phyloP scores from a whole-genome alignment of 2,113 vertebrate genomes.

The Bos javanicus region DNA sequence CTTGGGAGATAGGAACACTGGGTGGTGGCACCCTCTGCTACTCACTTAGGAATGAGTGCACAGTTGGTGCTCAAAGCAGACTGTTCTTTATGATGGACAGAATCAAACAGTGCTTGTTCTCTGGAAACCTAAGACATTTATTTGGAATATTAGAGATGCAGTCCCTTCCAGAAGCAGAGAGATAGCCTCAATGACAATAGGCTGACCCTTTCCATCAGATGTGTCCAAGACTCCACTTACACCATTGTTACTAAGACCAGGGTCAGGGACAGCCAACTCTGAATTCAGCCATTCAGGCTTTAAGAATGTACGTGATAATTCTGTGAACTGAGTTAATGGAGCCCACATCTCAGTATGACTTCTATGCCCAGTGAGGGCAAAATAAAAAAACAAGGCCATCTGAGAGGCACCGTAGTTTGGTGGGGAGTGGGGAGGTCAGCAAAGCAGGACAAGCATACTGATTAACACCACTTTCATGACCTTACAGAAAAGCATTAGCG shows the following conservation, averaged over 20 bases:
- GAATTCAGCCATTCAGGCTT: not conserved
- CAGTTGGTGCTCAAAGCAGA: not conserved
- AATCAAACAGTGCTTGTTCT: not conserved
- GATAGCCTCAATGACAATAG: not conserved
- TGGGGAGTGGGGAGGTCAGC: not conserved
- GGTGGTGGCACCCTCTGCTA: not conserved
- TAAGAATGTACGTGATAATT: conserved; percentile 22
- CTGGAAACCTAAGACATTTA: not conserved
- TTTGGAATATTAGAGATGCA: not conserved
- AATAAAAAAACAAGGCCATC: not conserved
- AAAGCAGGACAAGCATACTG: not conserved
- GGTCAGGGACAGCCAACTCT: not conserved
- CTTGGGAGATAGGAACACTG: not conserved
- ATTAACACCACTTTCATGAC: conserved; percentile 6
- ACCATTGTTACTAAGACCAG: not conserved
- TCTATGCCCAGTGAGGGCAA: not conserved
- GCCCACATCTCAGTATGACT: not conserved
- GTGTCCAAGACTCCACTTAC: not conserved
- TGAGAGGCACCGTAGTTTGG: not conserved
- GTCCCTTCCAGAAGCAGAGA: not conserved
- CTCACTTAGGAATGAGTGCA: not conserved
- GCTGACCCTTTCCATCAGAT: not conserved
- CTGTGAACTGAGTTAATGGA: not conserved
- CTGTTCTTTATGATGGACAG: not conserved
- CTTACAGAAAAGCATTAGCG: conserved; percentile 36